These are phyloP conservation scores for Napeogenes inachia DNA, from an alignment of 2,888 invertebrate species.

Conservation along the genomic window DNA sequence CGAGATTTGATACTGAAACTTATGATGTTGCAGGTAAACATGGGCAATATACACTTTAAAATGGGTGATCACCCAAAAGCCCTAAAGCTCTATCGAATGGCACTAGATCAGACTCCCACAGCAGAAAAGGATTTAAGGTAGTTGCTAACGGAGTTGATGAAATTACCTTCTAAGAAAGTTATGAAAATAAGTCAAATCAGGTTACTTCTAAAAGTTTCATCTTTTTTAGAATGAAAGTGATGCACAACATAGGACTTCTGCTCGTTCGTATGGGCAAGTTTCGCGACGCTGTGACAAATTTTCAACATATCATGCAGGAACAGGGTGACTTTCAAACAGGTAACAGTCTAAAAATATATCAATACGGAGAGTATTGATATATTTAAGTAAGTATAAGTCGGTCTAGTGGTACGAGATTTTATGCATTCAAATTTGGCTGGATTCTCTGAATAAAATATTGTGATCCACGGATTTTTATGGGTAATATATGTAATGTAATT, in stretches of 20 bases:
- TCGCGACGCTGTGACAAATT: constrained; percentile 96
- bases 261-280: constrained; percentile 98
- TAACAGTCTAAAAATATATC: not conserved
- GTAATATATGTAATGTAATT: not conserved
- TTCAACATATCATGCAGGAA: constrained; percentile 99
- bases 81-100: constrained; percentile 98
- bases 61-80: constrained; percentile 96
- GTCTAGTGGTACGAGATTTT: too few relatives aligned
- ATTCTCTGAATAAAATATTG: too few relatives aligned
- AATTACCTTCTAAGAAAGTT: not conserved
- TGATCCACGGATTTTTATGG: too few relatives aligned
- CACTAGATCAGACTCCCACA: constrained; percentile 96
- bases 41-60: constrained; percentile 98
- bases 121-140: constrained; percentile 93
- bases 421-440: too few relatives aligned
- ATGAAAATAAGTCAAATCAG: not conserved
- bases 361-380: too few relatives aligned
- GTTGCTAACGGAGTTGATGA: not conserved
- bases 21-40: constrained; percentile 79
- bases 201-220: not conserved
- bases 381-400: too few relatives aligned
- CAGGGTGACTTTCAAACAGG: constrained; percentile 91
- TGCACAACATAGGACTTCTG: constrained; percentile 97
- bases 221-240: constrained; percentile 88
- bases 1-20: not conserved